phyloP scores from a whole-genome alignment of 2,113 vertebrate genomes.

The Brachyistius frenatus region DNA sequence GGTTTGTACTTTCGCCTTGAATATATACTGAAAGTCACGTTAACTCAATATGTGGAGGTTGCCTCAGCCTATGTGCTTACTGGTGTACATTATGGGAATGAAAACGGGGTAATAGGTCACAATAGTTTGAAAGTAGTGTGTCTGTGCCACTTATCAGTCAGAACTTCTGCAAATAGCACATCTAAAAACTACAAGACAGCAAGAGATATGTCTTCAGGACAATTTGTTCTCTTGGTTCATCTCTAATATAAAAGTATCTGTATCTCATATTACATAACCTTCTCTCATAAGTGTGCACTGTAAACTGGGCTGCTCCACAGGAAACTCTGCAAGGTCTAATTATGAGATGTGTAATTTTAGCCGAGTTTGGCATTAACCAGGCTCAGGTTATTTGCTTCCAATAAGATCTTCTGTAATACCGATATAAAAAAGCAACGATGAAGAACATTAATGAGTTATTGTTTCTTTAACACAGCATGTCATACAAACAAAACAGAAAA shows the following conservation, averaged over 20 bases:
- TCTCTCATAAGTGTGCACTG: not conserved
- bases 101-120: no score
- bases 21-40: no score
- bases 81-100: no score
- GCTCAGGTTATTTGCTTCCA: conserved; percentile 1
- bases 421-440: not conserved
- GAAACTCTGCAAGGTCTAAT: no score
- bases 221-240: not conserved
- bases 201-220: not conserved
- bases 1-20: no score
- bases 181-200: not conserved
- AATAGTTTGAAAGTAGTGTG: no score
- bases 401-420: not conserved
- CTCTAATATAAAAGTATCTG: conserved; percentile 5
- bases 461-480: not conserved
- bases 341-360: no score
- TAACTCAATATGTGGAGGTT: no score
- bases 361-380: not conserved
- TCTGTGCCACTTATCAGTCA: not conserved
- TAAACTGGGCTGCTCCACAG: no score
- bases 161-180: not conserved
- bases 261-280: not conserved
- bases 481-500: no score
- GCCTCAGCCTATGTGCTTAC: no score
- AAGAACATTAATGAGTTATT: not conserved